phyloP scores from a whole-genome alignment of 2,113 vertebrate species.

The Otus sunia region DNA sequence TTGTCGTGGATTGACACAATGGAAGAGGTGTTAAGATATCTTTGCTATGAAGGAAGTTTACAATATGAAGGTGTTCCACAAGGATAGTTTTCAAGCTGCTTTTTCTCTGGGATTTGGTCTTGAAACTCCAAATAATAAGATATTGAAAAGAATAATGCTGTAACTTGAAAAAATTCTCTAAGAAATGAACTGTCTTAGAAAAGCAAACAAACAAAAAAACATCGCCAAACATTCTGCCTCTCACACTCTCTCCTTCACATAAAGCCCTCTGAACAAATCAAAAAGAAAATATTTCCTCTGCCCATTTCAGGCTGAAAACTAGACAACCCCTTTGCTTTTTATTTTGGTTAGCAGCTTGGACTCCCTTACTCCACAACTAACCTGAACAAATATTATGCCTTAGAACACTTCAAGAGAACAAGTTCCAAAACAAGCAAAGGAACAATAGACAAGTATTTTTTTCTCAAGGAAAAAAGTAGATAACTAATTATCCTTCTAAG shows the following conservation, averaged over 20 bases:
- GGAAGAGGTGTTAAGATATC: not conserved
- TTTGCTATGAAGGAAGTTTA: not conserved
- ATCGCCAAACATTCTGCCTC: not conserved
- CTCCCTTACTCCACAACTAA: conserved; percentile 9
- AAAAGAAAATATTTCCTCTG: conserved; percentile 1
- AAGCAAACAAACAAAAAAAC: not conserved
- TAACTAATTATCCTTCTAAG: not conserved
- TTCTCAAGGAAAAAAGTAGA: not conserved
- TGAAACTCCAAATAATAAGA: not conserved
- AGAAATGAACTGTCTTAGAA: not conserved
- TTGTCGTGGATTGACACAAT: not conserved
- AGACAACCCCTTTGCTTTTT: not conserved
- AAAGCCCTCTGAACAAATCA: not conserved
- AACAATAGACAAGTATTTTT: conserved; percentile 1
- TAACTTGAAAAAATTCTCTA: not conserved
- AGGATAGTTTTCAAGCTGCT: not conserved
- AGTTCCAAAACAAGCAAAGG: conserved; percentile 57
- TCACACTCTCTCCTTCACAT: not conserved
- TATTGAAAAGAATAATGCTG: not conserved
- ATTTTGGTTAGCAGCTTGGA: conserved; percentile 59
- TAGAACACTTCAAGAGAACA: conserved; percentile 4
- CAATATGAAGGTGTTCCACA: not conserved
- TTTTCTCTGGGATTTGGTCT: not conserved
- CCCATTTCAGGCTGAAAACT: not conserved
- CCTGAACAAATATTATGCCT: conserved; percentile 58